Evolutionary conservation across 1,140 invertebrate species (phyloP), one percentile per base, ranked within the genome.

Genomic region (Drosophila ironensis): DNA sequence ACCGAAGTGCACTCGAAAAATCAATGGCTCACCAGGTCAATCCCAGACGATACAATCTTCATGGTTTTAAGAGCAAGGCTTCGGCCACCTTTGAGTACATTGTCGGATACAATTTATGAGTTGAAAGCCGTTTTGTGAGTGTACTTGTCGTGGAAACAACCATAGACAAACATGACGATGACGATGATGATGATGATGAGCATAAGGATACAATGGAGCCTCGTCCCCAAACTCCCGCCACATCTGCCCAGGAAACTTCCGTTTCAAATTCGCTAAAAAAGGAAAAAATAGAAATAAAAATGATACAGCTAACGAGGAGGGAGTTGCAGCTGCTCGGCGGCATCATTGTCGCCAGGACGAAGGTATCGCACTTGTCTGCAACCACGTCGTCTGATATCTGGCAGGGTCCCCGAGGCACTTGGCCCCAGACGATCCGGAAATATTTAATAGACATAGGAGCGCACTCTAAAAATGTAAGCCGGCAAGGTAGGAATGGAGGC

Each of bases 181-280:
- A 80, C 61, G 66, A 19, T 71, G 38, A 56, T 17, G 11, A 28
- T 45, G 41, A 27, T 24, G 53, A 53, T 51, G 53, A 40, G 48
- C 45, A 37, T 45, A 37, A 46, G 37, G 41, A 48, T 37, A 25
- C 35, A 28, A 52, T 50, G 41, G n/a, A 30, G 19, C 20, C 38
- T n/a, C 42, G 33, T 12, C 60, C 33, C 44, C 42, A 30, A 60
- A 14, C 20, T 17, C 33, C 11, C 20, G 35, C n/a, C n/a, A n/a
- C 64, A 30, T 33, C 24, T 35, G 41, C 47, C 47, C 25, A 16
- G 51, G 24, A 44, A 66, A 61, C 67, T 74, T 84, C 78, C 78
- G 73, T 71, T 86, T 84, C 64, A 84, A 84, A 84, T 84, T 84
- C 60, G 28, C n/a, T n/a, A 56, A 66, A 70, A 57, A 57, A 33